Evolutionary conservation across 2,113 vertebrate genomes (phyloP).

Genomic region (Ptilorrhoa leucosticta): DNA sequence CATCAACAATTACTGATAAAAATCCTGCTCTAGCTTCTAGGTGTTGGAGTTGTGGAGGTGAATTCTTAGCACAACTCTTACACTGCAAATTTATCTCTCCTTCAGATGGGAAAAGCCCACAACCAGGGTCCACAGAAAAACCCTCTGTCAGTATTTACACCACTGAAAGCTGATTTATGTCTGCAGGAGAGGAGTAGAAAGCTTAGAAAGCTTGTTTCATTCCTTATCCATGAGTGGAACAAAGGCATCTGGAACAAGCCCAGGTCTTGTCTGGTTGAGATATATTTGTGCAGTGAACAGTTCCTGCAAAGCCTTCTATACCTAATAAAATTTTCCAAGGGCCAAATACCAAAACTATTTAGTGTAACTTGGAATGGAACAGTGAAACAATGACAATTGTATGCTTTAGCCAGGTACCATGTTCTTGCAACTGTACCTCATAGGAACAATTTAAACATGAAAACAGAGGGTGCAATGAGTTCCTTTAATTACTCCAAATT

Average conservation of each 20-base stretch:
- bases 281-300: not conserved
- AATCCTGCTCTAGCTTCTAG: not conserved
- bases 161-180: not conserved
- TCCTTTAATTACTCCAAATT: not conserved
- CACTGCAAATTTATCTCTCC: not conserved
- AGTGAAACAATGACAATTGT: not conserved
- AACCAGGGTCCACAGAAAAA: not conserved
- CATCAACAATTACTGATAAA: not conserved
- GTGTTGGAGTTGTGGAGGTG: not conserved
- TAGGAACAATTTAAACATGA: not conserved
- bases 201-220: not conserved
- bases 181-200: not conserved
- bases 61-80: not conserved
- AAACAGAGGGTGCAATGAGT: not conserved
- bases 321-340: not conserved
- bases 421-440: not conserved
- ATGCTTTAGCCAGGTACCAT: not conserved
- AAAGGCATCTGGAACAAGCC: not conserved
- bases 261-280: not conserved
- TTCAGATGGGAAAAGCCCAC: not conserved
- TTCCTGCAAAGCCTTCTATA: not conserved
- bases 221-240: not conserved
- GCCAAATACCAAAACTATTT: not conserved
- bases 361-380: not conserved
- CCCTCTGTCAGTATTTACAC: not conserved